Evolutionary conservation across 2,113 vertebrate genomes (phyloP).

Genomic region (Nannospalax galili): DNA sequence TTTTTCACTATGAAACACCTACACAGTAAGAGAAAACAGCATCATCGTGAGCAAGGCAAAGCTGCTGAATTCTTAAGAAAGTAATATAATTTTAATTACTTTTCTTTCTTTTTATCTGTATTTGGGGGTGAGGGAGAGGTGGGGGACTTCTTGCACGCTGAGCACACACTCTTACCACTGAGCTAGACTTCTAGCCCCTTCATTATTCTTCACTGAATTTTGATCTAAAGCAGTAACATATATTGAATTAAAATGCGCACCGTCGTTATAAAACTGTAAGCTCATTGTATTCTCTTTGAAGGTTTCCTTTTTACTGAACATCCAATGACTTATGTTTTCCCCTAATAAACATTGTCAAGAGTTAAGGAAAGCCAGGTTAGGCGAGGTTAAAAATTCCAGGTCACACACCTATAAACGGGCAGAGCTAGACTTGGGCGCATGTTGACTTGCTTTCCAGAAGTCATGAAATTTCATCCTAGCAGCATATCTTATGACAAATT

Average conservation of each 20-base stretch:
- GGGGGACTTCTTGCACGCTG: neutral
- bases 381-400: neutral
- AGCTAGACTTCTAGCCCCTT: neutral
- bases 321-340: neutral
- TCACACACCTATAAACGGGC: neutral
- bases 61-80: constrained; percentile 9
- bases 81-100: constrained; percentile 16
- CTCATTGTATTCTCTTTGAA: constrained; percentile 32
- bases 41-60: neutral
- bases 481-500: neutral
- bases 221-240: constrained; percentile 30
- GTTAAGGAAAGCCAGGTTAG: constrained; percentile 5
- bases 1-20: constrained; percentile 97
- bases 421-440: neutral
- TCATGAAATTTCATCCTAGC: neutral
- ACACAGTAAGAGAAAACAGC: constrained; percentile 61
- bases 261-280: constrained; percentile 8
- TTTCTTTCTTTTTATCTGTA: neutral
- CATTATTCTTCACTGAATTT: constrained; percentile 15
- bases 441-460: neutral
- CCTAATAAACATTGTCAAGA: constrained; percentile 17
- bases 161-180: neutral
- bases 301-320: neutral
- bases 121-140: neutral
- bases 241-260: neutral